phyloP scores from a whole-genome alignment of 2,888 invertebrate species.

The Trichopria drosophilae region DNA sequence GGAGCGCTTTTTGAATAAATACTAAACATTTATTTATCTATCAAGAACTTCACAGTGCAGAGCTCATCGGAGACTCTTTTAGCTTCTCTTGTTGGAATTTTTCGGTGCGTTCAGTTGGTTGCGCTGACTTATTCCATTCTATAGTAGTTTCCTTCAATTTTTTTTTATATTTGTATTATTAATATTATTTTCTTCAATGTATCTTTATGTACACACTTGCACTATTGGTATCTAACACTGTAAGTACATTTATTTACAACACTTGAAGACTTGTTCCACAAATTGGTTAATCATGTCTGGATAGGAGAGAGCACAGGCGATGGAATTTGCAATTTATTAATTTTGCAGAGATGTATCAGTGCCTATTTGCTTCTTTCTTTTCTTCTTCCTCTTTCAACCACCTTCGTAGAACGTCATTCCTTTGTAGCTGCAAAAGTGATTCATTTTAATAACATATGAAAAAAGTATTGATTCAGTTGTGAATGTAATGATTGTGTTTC shows the following conservation, averaged over 20 bases:
- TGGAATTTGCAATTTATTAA: constrained; percentile 24
- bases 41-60: too few species aligned
- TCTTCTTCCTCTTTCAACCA: constrained; percentile 49
- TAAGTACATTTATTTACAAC: constrained; percentile 60
- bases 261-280: constrained; percentile 51
- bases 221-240: constrained; percentile 56
- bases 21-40: too few species aligned
- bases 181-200: too few species aligned
- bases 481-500: too few species aligned
- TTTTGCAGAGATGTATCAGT: constrained; percentile 30
- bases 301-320: constrained; percentile 23
- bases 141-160: too few species aligned
- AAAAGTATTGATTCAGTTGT: too few species aligned
- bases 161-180: constrained; percentile 28
- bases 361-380: constrained; percentile 34
- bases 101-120: too few species aligned
- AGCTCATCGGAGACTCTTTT: too few species aligned
- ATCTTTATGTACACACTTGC: constrained; percentile 54
- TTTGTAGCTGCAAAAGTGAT: constrained; percentile 42
- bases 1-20: too few species aligned
- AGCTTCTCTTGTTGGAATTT: too few species aligned
- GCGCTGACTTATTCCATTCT: too few species aligned
- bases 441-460: too few species aligned
- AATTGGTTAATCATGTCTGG: constrained; percentile 31
- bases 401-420: constrained; percentile 48